phyloP scores from a whole-genome alignment of 2,888 invertebrate species.

The Epinotia bilunana region DNA sequence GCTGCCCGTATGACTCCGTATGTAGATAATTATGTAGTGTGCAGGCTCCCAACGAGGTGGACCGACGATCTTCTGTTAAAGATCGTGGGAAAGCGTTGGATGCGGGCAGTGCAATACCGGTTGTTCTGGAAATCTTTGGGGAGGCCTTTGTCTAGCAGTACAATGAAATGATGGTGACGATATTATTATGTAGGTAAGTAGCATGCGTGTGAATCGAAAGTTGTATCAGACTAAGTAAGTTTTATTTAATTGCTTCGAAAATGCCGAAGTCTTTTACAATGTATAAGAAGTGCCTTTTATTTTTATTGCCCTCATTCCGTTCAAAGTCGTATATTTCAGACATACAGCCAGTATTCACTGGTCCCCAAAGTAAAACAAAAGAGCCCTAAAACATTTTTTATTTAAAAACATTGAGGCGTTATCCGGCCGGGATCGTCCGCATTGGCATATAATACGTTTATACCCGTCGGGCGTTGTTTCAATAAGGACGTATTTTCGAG shows the following conservation, averaged over 20 bases:
- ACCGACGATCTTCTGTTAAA: too few species aligned
- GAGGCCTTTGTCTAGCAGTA: too few species aligned
- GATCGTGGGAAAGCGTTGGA: too few species aligned
- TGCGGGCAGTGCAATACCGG: too few species aligned
- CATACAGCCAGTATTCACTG: slow-evolving; percentile 19
- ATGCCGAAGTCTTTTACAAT: neutral
- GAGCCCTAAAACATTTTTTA: slow-evolving; percentile 34
- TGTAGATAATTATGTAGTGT: too few species aligned
- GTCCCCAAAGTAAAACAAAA: slow-evolving; percentile 40
- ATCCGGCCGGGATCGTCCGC: slow-evolving; percentile 25
- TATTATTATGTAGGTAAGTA: too few species aligned
- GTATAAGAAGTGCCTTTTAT: slow-evolving; percentile 1
- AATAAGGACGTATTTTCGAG: slow-evolving; percentile 56
- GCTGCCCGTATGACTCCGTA: too few species aligned
- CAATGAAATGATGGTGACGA: too few species aligned
- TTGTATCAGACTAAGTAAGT: neutral
- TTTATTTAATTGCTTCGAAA: neutral
- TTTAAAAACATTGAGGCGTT: slow-evolving; percentile 29
- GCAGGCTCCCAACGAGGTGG: too few species aligned
- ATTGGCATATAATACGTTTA: slow-evolving; percentile 37
- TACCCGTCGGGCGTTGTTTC: slow-evolving; percentile 54
- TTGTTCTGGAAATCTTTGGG: too few species aligned
- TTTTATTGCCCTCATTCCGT: slow-evolving; percentile 7
- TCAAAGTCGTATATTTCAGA: slow-evolving; percentile 6
- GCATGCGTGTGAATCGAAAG: too few species aligned